phyloP scores from a whole-genome alignment of 2,797 vertebrate genomes.

The Eulemur mongoz region DNA sequence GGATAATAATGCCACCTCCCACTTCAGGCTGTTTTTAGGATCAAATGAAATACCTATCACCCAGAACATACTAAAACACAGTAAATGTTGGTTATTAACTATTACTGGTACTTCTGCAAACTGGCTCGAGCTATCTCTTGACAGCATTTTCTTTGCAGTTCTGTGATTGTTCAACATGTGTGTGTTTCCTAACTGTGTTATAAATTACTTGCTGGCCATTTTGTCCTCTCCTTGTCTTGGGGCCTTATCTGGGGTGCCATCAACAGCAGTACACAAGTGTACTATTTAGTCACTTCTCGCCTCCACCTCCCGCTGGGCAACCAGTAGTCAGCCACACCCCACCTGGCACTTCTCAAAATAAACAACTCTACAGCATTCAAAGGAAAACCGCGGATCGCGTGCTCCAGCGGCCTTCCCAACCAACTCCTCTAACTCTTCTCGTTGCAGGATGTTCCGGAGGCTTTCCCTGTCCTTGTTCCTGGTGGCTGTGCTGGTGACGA shows the following conservation, averaged over 20 bases:
- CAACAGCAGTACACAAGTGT: fast-evolving
- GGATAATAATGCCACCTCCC: background rate
- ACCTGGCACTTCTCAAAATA: background rate
- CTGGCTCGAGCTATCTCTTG: too few relatives aligned
- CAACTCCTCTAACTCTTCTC: constrained; percentile 42
- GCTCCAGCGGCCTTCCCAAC: background rate
- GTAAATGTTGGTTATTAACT: background rate
- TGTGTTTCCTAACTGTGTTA: background rate
- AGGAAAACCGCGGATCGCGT: background rate
- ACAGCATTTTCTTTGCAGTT: background rate
- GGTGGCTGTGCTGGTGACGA: constrained; percentile 88
- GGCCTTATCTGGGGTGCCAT: too few relatives aligned
- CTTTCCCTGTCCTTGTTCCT: constrained; percentile 90
- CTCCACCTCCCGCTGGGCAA: background rate
- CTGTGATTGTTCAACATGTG: background rate
- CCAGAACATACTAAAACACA: background rate
- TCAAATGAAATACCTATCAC: background rate
- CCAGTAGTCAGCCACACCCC: background rate
- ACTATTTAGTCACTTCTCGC: background rate
- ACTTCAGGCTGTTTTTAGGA: background rate
- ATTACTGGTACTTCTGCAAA: fast-evolving
- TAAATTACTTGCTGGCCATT: background rate
- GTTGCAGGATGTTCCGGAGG: constrained; percentile 94
- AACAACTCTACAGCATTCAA: too few relatives aligned
- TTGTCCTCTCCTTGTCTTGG: background rate